Evolutionary conservation across 2,113 vertebrate species (phyloP), one percentile per base, ranked within the genome.

Genomic region (Gnathonemus echidnorhynchus): DNA sequence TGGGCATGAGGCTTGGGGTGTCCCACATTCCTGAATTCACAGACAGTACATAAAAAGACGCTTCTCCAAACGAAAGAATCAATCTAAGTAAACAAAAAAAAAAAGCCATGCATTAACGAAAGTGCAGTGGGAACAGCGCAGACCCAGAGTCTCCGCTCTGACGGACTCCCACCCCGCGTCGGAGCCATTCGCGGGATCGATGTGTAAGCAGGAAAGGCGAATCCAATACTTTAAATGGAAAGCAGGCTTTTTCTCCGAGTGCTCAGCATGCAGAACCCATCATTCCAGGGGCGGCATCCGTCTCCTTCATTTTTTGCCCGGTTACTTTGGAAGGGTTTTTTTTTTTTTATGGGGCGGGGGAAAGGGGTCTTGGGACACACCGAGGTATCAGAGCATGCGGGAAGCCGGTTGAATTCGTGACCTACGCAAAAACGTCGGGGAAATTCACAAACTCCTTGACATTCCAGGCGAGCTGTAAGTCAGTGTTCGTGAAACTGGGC

Each of bases 221-320:
- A 86, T 90, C 19, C 53, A 88, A 90, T 88, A 74, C 58, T 86
- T 58, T 87, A 84, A 86, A 49, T 90, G 89, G 56, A 70, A 70
- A 90, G 35, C 84, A 50, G 19, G n/a, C 35, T 52, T 24, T 90
- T 35, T 27, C 15, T 74, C 45, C 24, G n/a, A 52, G 45, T 50
- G 58, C 89, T 35, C 46, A 45, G 58, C 45, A 48, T 49, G 58
- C 89, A 74, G 66, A 24, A 42, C 1, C 15, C 50, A 87, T 53
- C 48, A 19, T 35, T 53, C 86, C 48, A 46, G 56, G 83, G 24
- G 46, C n/a, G 10, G 31, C 56, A 50, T 52, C 50, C 49, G 21
- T 62, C 46, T 66, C 70, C 53, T 86, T 21, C 19, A 4, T 58
- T 27, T 85, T 46, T 39, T 52, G 24, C n/a, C 21, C 45, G 5